A percentile compares a stretch with the other conserved stretches of the same genome.
Conservation (phyloP, 2,113 vertebrate genomes). For the Pristiophorus japonicus region DNA sequence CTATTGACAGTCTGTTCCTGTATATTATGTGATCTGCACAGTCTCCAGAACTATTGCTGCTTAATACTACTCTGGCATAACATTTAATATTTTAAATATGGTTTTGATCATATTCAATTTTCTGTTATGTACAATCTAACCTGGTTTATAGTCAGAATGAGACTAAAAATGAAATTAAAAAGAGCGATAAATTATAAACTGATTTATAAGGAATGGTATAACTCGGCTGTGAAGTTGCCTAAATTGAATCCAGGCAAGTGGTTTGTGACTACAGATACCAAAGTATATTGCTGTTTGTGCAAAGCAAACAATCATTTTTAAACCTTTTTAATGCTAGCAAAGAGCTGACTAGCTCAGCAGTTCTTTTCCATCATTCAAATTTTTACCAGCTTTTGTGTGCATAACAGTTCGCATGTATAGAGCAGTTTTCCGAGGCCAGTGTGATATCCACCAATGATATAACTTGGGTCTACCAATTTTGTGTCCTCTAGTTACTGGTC, state of each 20-base stretch:
- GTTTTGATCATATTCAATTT: background rate
- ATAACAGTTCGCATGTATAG: too few species aligned
- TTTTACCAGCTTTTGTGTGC: background rate
- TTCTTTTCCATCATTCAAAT: background rate
- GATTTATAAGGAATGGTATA: background rate
- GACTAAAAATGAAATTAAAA: background rate
- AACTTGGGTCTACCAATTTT: too few species aligned
- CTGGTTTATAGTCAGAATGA: background rate
- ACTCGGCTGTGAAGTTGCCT: background rate
- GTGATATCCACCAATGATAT: too few species aligned
- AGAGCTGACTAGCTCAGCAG: background rate
- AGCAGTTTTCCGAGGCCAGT: too few species aligned
- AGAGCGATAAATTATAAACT: background rate
- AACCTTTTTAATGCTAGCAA: background rate
- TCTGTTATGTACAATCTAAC: background rate
- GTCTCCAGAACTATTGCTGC: too few species aligned
- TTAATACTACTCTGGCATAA: background rate
- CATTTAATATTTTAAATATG: conserved; percentile 2
- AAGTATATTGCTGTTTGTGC: background rate
- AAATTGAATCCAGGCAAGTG: background rate
- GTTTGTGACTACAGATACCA: background rate
- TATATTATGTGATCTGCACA: background rate
- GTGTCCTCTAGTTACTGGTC: too few species aligned
- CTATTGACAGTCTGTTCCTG: too few species aligned
- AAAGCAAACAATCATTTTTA: background rate